These are phyloP conservation scores for Monochamus alternatus DNA, from an alignment of 2,888 invertebrate species.

Conservation along the genomic window DNA sequence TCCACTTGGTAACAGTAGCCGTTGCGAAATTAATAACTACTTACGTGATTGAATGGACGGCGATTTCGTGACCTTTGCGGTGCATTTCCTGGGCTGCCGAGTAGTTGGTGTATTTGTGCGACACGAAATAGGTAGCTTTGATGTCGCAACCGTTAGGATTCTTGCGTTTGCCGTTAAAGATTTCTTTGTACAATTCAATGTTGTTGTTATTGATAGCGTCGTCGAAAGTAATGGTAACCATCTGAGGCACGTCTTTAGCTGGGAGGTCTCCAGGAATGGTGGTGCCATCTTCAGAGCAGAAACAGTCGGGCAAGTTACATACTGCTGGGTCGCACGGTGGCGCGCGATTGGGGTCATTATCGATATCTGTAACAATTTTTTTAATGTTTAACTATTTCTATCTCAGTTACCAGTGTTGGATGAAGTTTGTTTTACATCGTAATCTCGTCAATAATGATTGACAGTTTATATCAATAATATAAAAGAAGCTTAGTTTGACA, in stretches of 20 bases:
- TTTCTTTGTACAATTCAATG: conserved; percentile 93
- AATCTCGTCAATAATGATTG: too few species aligned
- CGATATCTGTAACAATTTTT: conserved; percentile 80
- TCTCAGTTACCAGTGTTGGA: too few species aligned
- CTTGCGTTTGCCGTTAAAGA: conserved; percentile 90
- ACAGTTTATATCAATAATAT: too few species aligned
- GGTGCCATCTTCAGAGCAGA: conserved; percentile 95
- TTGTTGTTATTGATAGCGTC: conserved; percentile 97
- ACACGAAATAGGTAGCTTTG: conserved; percentile 92
- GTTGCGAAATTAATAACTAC: conserved; percentile 65
- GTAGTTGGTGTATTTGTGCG: conserved; percentile 95
- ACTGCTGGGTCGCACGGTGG: conserved; percentile 91
- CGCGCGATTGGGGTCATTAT: conserved; percentile 94
- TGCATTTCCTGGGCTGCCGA: conserved; percentile 94
- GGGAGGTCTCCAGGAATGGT: conserved; percentile 89
- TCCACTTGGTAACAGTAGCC: conserved; percentile 2
- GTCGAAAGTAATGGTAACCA: conserved; percentile 95
- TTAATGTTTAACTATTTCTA: background rate
- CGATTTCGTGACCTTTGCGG: conserved; percentile 93
- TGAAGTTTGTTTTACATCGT: too few species aligned
- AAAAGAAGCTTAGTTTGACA: too few species aligned
- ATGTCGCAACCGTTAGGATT: conserved; percentile 96
- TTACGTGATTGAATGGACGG: conserved; percentile 95
- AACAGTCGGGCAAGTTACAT: conserved; percentile 92
- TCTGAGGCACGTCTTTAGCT: conserved; percentile 90